Conservation (phyloP, 2,888 invertebrate genomes). For the Tipula helvola region DNA sequence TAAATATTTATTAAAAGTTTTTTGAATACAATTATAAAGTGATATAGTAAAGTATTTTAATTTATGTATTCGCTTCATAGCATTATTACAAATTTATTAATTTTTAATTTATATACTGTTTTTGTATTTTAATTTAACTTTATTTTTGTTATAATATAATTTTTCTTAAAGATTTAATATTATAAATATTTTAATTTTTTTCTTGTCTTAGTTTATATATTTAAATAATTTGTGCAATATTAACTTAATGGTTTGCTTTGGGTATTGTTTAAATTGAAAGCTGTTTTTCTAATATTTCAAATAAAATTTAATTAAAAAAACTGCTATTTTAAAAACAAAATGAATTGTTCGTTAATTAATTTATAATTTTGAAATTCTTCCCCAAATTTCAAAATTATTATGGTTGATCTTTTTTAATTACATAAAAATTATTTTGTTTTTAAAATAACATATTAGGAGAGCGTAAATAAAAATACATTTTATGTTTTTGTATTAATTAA, state of each 20-base stretch:
- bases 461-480: background rate
- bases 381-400: constrained; percentile 33
- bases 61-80: background rate
- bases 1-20: constrained; percentile 10
- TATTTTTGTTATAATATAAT: background rate
- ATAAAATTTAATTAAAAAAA: background rate
- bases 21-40: background rate
- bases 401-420: background rate
- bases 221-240: background rate
- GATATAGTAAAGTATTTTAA: constrained; percentile 6
- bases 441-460: background rate
- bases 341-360: background rate
- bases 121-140: background rate
- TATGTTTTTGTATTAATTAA: background rate
- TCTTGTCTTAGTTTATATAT: background rate
- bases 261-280: background rate
- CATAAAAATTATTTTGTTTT: background rate
- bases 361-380: constrained; percentile 33
- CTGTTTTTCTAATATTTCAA: background rate
- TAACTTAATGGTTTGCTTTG: background rate
- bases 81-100: background rate
- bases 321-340: background rate
- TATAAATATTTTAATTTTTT: background rate
- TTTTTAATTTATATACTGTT: background rate
- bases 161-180: background rate